Percentiles rank a stretch among this genome's conserved stretches.
Evolutionary conservation across 2,888 invertebrate species (phyloP).

Genomic region (Caenorhabditis sp.): DNA sequence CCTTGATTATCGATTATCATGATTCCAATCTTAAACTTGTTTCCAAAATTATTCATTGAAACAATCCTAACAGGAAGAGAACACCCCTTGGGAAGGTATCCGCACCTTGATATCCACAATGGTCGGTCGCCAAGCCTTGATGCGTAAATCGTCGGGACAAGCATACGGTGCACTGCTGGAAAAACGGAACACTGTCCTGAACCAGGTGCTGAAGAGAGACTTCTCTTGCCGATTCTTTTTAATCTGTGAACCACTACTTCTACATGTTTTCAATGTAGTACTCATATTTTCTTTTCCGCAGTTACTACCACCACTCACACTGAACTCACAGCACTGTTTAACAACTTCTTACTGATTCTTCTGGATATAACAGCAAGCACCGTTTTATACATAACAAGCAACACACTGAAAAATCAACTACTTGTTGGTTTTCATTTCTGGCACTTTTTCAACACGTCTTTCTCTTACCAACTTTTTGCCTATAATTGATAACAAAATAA

Average conservation of each 20-base stretch:
- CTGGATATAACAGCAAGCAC: neutral
- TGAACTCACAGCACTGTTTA: constrained; percentile 28
- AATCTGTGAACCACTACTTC: constrained; percentile 55
- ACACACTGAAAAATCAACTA: neutral
- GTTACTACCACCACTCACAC: constrained; percentile 32
- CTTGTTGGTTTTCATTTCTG: constrained; percentile 10
- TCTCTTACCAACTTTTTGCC: neutral
- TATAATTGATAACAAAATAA: no score
- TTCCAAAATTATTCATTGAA: neutral
- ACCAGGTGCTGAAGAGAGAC: constrained; percentile 75
- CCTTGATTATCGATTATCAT: neutral
- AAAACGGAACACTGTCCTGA: constrained; percentile 74
- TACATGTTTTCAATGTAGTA: constrained; percentile 66
- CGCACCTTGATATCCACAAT: constrained; percentile 80
- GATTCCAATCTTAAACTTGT: neutral
- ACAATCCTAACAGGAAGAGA: constrained; percentile 73
- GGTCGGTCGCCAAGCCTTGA: constrained; percentile 78
- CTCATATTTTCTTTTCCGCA: constrained; percentile 44
- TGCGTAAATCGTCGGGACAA: constrained; percentile 80
- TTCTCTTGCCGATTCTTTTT: constrained; percentile 44
- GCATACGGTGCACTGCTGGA: constrained; percentile 77
- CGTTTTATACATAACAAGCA: constrained; percentile 12
- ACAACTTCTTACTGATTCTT: constrained; percentile 19
- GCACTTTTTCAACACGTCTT: constrained; percentile 3
- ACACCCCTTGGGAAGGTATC: constrained; percentile 81